Evolutionary conservation across 1,140 invertebrate species (phyloP), one percentile per base, ranked within the genome.

Genomic region (Meloidogyne floridensis): DNA sequence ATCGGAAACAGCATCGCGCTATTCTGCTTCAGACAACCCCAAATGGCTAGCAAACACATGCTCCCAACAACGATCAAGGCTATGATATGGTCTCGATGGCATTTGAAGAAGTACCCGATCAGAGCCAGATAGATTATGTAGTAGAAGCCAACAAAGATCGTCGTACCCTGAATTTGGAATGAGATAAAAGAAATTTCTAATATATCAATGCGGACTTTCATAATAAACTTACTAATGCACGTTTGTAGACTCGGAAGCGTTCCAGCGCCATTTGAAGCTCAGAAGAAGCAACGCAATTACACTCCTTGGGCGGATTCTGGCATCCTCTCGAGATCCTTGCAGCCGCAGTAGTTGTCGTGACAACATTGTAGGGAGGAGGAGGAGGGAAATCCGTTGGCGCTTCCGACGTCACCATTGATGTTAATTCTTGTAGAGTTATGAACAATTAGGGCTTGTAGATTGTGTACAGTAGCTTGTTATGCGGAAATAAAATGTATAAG

Each of bases 111-210:
- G 59, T 65, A 65, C 3, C 59, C 59, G 7, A 65, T 65, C 59
- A 65, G 13, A 65, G n/a, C 15, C 59, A n/a, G n/a, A 11, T 65
- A 65, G 59, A 65, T 65, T 65, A 13, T n/a, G n/a, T 65, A 65
- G 59, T 65, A 65, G 59, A 65, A 65, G 15, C 59, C n/a, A n/a
- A 65, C 59, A n/a, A 65, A 65, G 59, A 65, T 65, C 15, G n/a
- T n/a, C 7, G 59, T 65, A 7, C 59, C 59, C 59, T 65, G 59
- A 65, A 65, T 4, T 65, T 13, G 3, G 32, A 32, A 32, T 32
- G 32, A 32, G 32, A 32, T 32, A 32, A 32, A 32, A 32, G 32
- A 32, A 32, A 32, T 32, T 32, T 32, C 32, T 32, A 32, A 32
- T 32, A 32, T 32, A 32, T 32, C 32, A 32, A 32, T 32, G 32